Percentiles rank a stretch among this genome's conserved stretches.
Conservation (phyloP, 2,888 invertebrate species). For the Megalurothrips usitatus region DNA sequence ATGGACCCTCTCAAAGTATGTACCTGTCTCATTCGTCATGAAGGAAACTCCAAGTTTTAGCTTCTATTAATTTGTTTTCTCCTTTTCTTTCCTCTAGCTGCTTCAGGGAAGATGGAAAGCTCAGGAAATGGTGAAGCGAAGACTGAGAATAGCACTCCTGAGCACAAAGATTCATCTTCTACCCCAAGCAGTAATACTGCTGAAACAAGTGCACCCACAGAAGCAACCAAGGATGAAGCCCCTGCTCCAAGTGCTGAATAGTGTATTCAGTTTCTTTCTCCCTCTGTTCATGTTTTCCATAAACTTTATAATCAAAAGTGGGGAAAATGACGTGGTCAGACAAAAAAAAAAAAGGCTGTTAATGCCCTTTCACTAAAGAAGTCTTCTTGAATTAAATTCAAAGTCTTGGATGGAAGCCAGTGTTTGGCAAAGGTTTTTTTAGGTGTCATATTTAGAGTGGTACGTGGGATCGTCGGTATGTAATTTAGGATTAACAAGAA, state of each 20-base stretch:
- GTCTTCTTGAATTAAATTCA: background rate
- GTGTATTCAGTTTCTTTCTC: background rate
- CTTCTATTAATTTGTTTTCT: background rate
- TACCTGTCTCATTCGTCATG: background rate
- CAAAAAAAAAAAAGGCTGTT: constrained; percentile 6
- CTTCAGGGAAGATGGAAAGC: background rate
- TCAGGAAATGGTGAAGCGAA: background rate
- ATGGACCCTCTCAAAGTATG: background rate
- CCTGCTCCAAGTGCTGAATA: constrained; percentile 18
- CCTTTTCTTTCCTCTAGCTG: background rate
- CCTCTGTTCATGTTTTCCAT: background rate
- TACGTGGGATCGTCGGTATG: constrained; percentile 19
- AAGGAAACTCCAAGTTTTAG: background rate
- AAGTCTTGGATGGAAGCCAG: background rate
- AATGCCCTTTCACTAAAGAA: background rate
- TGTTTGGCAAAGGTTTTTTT: background rate
- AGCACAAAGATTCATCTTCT: background rate
- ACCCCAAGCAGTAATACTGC: background rate
- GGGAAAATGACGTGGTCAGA: background rate
- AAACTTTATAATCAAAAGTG: constrained; percentile 2
- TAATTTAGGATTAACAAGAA: constrained; percentile 5
- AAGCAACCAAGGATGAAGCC: constrained; percentile 1
- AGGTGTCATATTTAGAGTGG: constrained; percentile 18
- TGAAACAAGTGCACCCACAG: background rate
- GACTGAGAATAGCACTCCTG: background rate